phyloP scores from a whole-genome alignment of 2,888 invertebrate species.

The Tryphoninae sp. region DNA sequence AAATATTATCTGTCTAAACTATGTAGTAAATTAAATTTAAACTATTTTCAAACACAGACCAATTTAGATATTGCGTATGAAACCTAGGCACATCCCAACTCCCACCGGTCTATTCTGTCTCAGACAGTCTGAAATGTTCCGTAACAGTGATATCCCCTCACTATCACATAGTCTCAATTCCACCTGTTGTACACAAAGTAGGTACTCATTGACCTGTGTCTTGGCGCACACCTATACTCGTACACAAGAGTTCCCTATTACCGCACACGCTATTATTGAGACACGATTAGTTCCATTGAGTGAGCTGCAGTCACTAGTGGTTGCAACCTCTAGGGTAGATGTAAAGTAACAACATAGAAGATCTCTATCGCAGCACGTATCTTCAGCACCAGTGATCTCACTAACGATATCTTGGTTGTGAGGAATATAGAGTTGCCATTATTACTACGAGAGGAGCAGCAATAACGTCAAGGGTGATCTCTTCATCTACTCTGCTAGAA shows the following conservation, averaged over 20 bases:
- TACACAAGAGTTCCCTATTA: conserved; percentile 9
- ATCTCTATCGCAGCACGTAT: neutral
- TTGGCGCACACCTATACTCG: neutral
- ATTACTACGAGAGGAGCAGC: conserved; percentile 1
- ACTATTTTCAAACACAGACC: neutral
- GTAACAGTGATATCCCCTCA: neutral
- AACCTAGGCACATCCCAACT: neutral
- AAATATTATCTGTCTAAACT: too few relatives aligned
- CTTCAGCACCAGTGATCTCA: conserved; percentile 19
- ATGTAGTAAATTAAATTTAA: too few relatives aligned
- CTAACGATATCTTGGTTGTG: neutral
- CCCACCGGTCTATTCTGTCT: neutral
- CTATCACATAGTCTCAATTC: conserved; percentile 31
- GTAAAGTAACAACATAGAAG: neutral
- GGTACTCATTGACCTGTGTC: conserved; percentile 20
- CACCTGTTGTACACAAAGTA: conserved; percentile 56
- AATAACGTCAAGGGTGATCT: conserved; percentile 21
- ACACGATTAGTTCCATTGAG: conserved; percentile 43
- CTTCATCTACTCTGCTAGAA: conserved; percentile 18
- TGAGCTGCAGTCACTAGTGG: conserved; percentile 19
- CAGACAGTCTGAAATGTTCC: conserved; percentile 27
- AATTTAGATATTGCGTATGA: neutral
- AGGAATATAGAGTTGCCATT: conserved; percentile 8
- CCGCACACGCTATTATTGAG: conserved; percentile 14
- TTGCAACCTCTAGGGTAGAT: neutral